Base-by-base conservation (phyloP, 2,113 vertebrate genomes). In the Equus quagga region DNA sequence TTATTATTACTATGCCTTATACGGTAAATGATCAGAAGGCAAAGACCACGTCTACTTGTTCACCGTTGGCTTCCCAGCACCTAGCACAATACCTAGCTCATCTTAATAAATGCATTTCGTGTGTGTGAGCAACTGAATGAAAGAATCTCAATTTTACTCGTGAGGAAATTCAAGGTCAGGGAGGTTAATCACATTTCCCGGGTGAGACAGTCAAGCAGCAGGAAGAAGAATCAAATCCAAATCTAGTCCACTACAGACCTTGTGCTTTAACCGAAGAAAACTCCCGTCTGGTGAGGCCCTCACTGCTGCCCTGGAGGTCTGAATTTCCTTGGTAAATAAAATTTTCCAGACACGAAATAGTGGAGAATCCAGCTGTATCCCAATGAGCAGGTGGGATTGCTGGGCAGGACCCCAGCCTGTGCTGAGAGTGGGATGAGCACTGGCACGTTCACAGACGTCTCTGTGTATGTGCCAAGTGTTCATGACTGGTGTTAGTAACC, bases 301-400 rank as follows among this genome's bases (percentile, higher is more conserved):
- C 70, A 9, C 6, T 86, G 26, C 13, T 86, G 41, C 56, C 23
- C 70, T 54, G 15, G 11, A 89, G 41, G 8, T 33, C 4, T 18
- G 58, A 60, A 80, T 93, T 64, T 88, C 26, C 58, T 84, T 41
- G 8, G 60, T 56, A 97, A 91, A 51, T n/a, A 64, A 31, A 73
- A 58, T 41, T 89, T 58, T 67, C 13, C 21, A 31, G 46, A 81
- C 33, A 64, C 36, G 41, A 44, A 51, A 24, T 26, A 58, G 8
- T 36, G 11, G 49, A 46, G 33, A 56, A 83, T n/a, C 21, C 28
- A 90, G 17, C 14, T 65, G 41, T 18, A 70, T 11, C 54, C 28
- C 28, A 58, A 2, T 6, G 24, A 82, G 54, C 33, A 54, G 23
- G 3, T 21, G 14, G 36, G 36, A 44, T 33, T 70, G 33, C 69